phyloP scores from a whole-genome alignment of 2,888 invertebrate species.

The Hofmannophila pseudospretella region DNA sequence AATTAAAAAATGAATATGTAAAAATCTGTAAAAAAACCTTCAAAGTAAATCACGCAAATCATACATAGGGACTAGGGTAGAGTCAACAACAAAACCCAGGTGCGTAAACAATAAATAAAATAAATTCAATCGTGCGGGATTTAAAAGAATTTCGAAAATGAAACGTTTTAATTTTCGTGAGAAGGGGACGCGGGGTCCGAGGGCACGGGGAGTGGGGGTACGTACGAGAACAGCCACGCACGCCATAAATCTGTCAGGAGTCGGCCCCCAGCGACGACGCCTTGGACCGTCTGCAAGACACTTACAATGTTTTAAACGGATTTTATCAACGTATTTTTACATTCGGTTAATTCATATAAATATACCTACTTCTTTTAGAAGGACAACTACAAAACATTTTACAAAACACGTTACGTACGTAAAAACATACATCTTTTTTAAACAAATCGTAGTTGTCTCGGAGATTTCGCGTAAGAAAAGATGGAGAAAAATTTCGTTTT shows the following conservation, averaged over 20 bases:
- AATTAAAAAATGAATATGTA: too few species aligned
- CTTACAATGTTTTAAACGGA: slow-evolving; percentile 19
- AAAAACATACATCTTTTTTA: too few species aligned
- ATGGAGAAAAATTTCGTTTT: too few species aligned
- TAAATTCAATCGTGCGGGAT: slow-evolving; percentile 38
- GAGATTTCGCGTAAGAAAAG: too few species aligned
- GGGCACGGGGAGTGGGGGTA: slow-evolving; percentile 22
- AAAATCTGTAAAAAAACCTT: too few species aligned
- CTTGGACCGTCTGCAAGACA: slow-evolving; percentile 49
- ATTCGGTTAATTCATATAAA: not conserved
- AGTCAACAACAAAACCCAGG: slow-evolving; percentile 26
- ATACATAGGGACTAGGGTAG: slow-evolving; percentile 20
- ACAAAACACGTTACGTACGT: too few species aligned
- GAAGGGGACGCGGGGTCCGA: slow-evolving; percentile 27
- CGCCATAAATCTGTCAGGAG: slow-evolving; percentile 68
- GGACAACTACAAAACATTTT: too few species aligned
- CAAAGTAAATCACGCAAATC: too few species aligned
- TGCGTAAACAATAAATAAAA: slow-evolving; percentile 30
- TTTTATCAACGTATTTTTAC: slow-evolving; percentile 2
- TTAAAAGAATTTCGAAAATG: slow-evolving; percentile 49
- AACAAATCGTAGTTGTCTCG: too few species aligned
- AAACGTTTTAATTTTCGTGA: slow-evolving; percentile 59
- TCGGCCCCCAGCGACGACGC: slow-evolving; percentile 49
- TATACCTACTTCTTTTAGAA: not conserved
- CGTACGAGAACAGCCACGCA: slow-evolving; percentile 57